A percentile compares a stretch with the other conserved stretches of the same genome.
phyloP scores from a whole-genome alignment of 2,113 vertebrate species.

The Spheniscus mendiculus region DNA sequence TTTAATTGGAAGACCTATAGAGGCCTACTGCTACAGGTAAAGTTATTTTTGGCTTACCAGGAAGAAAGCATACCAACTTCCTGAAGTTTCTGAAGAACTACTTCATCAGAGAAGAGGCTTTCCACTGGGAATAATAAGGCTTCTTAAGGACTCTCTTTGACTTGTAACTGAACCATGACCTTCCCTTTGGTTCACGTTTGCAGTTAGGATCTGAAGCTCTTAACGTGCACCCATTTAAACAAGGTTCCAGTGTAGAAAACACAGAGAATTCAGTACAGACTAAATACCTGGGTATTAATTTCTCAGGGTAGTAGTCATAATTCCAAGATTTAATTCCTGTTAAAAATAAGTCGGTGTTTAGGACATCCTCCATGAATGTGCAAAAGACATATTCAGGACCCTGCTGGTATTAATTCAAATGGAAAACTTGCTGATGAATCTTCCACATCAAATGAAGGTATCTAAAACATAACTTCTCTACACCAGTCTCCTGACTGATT shows the following conservation, averaged over 20 bases:
- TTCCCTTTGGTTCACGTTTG: neutral
- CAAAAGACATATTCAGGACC: neutral
- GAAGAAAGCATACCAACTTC: neutral
- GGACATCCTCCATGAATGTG: neutral
- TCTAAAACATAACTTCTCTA: neutral
- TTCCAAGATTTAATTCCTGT: neutral
- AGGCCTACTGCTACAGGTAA: neutral
- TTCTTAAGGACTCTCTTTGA: neutral
- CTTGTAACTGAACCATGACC: neutral
- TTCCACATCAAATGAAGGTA: neutral
- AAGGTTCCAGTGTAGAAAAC: neutral
- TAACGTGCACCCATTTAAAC: neutral
- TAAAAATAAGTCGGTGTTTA: neutral
- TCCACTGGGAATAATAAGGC: neutral
- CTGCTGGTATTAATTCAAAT: neutral
- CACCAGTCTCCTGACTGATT: neutral
- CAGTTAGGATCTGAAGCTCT: neutral
- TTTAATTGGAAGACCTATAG: neutral
- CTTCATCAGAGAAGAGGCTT: neutral
- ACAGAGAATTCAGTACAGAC: neutral
- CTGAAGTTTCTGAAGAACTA: neutral
- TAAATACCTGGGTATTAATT: neutral
- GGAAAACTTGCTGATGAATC: neutral
- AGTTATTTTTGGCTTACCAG: neutral
- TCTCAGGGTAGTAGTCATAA: neutral